These are phyloP conservation scores for Thera britannica DNA, from an alignment of 2,888 invertebrate species.

Conservation along the genomic window DNA sequence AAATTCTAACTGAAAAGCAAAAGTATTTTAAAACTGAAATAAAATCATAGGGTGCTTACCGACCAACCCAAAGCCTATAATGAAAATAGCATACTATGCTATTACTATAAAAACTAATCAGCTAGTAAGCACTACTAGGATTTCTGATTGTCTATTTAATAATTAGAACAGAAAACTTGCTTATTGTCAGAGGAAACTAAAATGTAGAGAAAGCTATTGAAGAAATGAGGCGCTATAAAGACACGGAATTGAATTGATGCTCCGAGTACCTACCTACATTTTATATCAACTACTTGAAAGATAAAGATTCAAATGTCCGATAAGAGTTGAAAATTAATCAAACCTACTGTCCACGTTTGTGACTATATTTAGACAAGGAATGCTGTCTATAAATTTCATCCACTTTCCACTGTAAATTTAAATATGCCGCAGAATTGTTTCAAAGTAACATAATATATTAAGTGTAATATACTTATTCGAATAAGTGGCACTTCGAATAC, in stretches of 20 bases:
- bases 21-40: neutral
- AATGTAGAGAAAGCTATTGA: neutral
- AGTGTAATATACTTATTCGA: slow-evolving; percentile 22
- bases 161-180: too few relatives aligned
- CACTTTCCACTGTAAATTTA: neutral
- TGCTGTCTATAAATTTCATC: neutral
- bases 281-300: slow-evolving; percentile 22
- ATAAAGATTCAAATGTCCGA: slow-evolving; percentile 14
- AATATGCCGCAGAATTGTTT: slow-evolving; percentile 22
- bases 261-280: slow-evolving; percentile 6
- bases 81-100: too few relatives aligned
- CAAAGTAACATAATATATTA: slow-evolving; percentile 8
- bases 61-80: too few relatives aligned
- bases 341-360: neutral
- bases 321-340: slow-evolving; percentile 8
- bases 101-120: too few relatives aligned
- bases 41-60: neutral
- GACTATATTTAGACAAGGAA: neutral
- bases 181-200: too few relatives aligned
- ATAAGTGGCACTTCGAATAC: slow-evolving; percentile 54
- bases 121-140: too few relatives aligned
- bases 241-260: slow-evolving; percentile 1
- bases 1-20: slow-evolving; percentile 7
- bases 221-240: neutral
- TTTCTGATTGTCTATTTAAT: too few relatives aligned